Conservation (phyloP, 2,888 invertebrate species). For the Drosophila ezoana region DNA sequence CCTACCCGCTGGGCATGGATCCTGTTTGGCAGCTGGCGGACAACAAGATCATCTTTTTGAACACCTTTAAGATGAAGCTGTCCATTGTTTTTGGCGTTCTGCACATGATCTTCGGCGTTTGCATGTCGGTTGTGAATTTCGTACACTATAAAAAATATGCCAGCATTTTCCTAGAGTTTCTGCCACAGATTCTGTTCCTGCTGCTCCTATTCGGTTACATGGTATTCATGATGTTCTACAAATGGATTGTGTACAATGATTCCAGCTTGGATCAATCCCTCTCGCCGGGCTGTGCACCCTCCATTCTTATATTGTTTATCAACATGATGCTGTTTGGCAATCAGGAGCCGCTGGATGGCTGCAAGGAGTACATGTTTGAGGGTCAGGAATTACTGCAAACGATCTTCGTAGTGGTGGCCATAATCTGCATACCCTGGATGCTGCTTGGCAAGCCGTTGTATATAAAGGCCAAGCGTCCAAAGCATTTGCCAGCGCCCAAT, state of each 20-base stretch:
- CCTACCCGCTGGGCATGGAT: slow-evolving; percentile 93
- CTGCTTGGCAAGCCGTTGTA: slow-evolving; percentile 95
- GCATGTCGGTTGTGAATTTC: slow-evolving; percentile 92
- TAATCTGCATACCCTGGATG: slow-evolving; percentile 97
- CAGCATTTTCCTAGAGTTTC: slow-evolving; percentile 92
- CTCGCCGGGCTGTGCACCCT: slow-evolving; percentile 88
- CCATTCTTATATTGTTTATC: slow-evolving; percentile 91
- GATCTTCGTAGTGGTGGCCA: slow-evolving; percentile 90
- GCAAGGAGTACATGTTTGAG: slow-evolving; percentile 89
- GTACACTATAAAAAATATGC: slow-evolving; percentile 89
- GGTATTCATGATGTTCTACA: slow-evolving; percentile 95
- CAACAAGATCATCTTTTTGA: slow-evolving; percentile 97
- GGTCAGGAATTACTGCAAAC: slow-evolving; percentile 90
- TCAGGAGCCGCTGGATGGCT: slow-evolving; percentile 83
- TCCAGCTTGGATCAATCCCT: slow-evolving; percentile 76
- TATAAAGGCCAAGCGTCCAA: slow-evolving; percentile 86
- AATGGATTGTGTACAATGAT: slow-evolving; percentile 91
- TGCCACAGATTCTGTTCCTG: slow-evolving; percentile 96
- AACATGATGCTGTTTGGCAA: slow-evolving; percentile 91
- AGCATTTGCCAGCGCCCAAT: slow-evolving; percentile 15
- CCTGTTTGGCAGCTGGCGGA: slow-evolving; percentile 91
- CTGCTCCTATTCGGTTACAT: slow-evolving; percentile 95
- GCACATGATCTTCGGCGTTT: slow-evolving; percentile 98
- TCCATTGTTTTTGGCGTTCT: slow-evolving; percentile 96
- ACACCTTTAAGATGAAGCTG: slow-evolving; percentile 98